These are phyloP conservation scores for Kryptolebias ocellatus DNA, from an alignment of 2,797 vertebrate genomes.

Conservation along the genomic window DNA sequence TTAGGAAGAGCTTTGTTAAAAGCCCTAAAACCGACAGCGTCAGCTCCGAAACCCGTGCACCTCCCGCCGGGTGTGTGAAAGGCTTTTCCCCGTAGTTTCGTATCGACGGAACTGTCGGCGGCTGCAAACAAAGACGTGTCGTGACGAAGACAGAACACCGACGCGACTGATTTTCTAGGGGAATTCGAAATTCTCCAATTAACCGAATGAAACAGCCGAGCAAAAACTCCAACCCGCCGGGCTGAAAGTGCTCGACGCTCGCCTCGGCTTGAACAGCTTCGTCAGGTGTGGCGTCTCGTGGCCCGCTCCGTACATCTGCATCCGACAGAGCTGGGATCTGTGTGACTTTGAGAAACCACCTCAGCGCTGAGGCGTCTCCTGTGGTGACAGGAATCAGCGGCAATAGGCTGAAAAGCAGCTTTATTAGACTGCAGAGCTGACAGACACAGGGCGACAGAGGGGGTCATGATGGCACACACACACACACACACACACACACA, in stretches of 20 bases:
- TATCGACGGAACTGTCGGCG: neutral
- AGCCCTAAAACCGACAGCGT: neutral
- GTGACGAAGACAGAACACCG: neutral
- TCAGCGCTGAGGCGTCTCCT: slow-evolving; percentile 52
- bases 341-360: slow-evolving; percentile 69
- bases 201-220: neutral
- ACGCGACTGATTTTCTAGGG: neutral
- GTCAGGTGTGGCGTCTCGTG: slow-evolving; percentile 9
- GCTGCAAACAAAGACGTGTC: neutral
- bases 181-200: neutral
- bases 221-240: neutral
- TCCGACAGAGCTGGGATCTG: slow-evolving; percentile 32
- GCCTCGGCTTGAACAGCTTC: too few relatives aligned
- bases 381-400: slow-evolving; percentile 57
- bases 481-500: neutral
- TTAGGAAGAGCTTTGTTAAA: too few relatives aligned
- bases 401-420: slow-evolving; percentile 62
- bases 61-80: neutral
- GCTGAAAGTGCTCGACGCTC: too few relatives aligned
- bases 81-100: neutral
- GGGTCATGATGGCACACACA: slow-evolving; percentile 30
- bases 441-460: slow-evolving; percentile 37
- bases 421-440: slow-evolving; percentile 59
- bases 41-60: neutral
- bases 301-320: slow-evolving; percentile 27